phyloP scores from a whole-genome alignment of 2,888 invertebrate species.

The Scaeva pyrastri region DNA sequence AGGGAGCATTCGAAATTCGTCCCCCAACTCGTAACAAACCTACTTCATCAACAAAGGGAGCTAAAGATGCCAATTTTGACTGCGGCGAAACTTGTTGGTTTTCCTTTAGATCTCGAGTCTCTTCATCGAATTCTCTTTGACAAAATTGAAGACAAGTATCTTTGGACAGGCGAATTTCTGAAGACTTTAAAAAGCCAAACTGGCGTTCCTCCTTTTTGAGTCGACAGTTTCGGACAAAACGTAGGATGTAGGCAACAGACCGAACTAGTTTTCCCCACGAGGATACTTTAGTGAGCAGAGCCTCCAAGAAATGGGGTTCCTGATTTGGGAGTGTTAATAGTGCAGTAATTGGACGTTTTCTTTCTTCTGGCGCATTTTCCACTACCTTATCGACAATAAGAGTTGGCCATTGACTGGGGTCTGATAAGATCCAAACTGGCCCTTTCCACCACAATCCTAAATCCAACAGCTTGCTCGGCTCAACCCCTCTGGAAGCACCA shows the following conservation, averaged over 20 bases:
- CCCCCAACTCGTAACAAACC: too few relatives aligned
- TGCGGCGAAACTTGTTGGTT: too few relatives aligned
- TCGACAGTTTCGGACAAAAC: background rate
- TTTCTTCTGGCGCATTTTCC: background rate
- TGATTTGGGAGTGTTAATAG: background rate
- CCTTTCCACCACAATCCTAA: background rate
- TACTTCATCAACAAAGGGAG: too few relatives aligned
- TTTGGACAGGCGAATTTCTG: background rate
- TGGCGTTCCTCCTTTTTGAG: background rate
- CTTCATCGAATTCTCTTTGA: too few relatives aligned
- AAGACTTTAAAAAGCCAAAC: background rate
- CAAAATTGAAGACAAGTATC: background rate
- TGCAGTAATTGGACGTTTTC: background rate
- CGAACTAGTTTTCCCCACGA: slow-evolving; percentile 9
- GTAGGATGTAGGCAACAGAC: slow-evolving; percentile 3
- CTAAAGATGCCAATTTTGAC: too few relatives aligned
- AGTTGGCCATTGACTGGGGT: background rate
- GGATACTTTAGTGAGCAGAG: background rate
- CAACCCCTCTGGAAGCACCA: slow-evolving; percentile 11
- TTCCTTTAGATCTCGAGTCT: too few relatives aligned
- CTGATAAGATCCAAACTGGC: background rate
- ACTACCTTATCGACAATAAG: background rate
- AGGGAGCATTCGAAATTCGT: too few relatives aligned
- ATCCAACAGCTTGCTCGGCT: background rate
- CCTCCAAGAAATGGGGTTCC: background rate